Percentiles rank a stretch among this genome's conserved stretches.
Conservation (phyloP, 2,113 vertebrate species). For the Pelusios castaneus region DNA sequence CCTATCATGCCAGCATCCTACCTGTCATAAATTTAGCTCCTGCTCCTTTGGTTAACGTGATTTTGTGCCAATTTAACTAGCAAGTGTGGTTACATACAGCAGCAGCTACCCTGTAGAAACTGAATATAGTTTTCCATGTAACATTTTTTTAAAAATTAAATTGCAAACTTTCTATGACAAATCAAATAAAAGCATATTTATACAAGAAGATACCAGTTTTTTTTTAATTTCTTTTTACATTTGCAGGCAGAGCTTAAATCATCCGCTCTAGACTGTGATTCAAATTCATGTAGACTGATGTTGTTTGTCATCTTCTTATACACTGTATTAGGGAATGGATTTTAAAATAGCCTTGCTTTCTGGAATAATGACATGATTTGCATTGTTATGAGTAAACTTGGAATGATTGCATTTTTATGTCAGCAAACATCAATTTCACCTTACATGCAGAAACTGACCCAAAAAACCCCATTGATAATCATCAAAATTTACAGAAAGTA, state of each 20-base stretch:
- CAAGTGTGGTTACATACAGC: neutral
- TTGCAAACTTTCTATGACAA: conserved; percentile 6
- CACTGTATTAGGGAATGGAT: neutral
- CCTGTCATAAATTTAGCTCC: conserved; percentile 14
- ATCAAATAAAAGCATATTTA: neutral
- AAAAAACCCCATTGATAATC: neutral
- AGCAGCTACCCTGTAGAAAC: neutral
- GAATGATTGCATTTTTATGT: neutral
- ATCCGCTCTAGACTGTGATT: neutral
- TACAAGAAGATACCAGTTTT: neutral
- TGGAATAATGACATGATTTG: neutral
- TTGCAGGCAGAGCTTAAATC: neutral
- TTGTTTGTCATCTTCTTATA: neutral
- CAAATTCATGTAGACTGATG: neutral
- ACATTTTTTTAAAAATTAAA: neutral
- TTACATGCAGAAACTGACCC: neutral
- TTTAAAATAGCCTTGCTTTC: neutral
- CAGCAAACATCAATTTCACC: neutral
- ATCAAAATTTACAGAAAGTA: neutral
- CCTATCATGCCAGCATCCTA: neutral
- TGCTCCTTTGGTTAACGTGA: neutral
- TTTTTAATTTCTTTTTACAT: neutral
- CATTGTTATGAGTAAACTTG: neutral
- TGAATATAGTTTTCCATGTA: neutral
- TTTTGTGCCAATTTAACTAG: neutral